Base-by-base conservation (phyloP, 2,113 vertebrate genomes). In the Hemiprocne comata region DNA sequence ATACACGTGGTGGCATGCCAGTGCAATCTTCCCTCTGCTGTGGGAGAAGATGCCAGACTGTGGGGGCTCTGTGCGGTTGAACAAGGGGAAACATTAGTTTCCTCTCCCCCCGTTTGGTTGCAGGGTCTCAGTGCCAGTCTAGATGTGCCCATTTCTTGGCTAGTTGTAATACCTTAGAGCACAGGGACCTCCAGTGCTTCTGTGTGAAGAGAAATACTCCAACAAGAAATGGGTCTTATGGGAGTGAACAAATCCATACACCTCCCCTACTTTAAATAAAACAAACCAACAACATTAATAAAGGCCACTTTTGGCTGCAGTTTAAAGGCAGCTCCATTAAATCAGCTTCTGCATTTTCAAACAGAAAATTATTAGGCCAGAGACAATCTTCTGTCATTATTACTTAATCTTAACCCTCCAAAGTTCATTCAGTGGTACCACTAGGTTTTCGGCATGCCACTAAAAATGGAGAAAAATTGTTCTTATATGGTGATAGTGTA, bases 401-500 rank as follows among this genome's bases (percentile, higher is more conserved):
- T 93, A 90, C 91, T 95, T 95, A 95, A 90, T 91, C 94, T 53
- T 90, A 92, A 80, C 61, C 73, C 51, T 88, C 55, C 40, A 66
- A 89, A 94, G 94, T 86, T 95, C 94, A 76, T 75, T 54, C 57
- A 75, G 40, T 93, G 90, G 70, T 95, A 79, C 58, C 2, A 7
- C 61, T 85, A 72, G 11, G 50, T 93, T 96, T 95, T 93, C 2
- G 19, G 54, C 79, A 75, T 96, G 73, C 70, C 70, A 42, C 87
- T 95, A 87, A 78, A 92, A 93, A 89, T 46, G 36, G 48, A 85
- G 88, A 93, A 94, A 94, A 94, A 85, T 77, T 94, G 88, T 76
- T 95, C 90, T 97, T 94, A 94, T 94, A 89, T 96, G 87, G 89
- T 93, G 89, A 73, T 96, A 91, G 78, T 69, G 65, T 94, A 94